Evolutionary conservation across 2,797 vertebrate species (phyloP).

Genomic region (Alcedo quadribrachys): DNA sequence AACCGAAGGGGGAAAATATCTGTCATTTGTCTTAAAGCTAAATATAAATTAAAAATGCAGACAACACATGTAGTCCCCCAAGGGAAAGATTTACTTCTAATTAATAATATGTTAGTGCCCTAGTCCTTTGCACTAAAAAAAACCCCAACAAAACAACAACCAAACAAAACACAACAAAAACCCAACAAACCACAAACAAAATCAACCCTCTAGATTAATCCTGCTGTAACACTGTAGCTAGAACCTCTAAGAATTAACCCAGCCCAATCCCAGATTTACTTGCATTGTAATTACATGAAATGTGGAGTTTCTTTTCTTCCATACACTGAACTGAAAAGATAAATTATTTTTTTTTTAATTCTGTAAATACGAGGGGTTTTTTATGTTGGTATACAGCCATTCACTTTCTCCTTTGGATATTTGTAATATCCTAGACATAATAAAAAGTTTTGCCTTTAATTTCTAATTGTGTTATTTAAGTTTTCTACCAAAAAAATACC

Average conservation of each 20-base stretch:
- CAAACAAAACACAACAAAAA: no score
- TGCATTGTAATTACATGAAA: conserved; percentile 45
- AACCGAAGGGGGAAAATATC: not conserved
- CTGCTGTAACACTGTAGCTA: not conserved
- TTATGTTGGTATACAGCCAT: not conserved
- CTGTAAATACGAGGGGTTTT: accelerated
- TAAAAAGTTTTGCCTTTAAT: not conserved
- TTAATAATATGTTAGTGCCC: conserved; percentile 37
- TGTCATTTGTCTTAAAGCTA: conserved; percentile 15
- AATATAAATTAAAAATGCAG: conserved; percentile 26
- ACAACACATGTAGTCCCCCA: not conserved
- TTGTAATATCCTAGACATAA: not conserved
- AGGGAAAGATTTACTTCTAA: conserved; percentile 67
- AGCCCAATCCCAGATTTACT: conserved; percentile 60
- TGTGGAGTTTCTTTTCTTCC: conserved; percentile 25
- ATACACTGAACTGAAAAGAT: not conserved
- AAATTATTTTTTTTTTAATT: not conserved
- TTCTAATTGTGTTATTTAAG: not conserved
- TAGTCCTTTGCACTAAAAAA: not conserved
- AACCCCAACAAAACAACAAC: no score
- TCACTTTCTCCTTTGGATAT: not conserved
- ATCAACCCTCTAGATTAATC: conserved; percentile 40
- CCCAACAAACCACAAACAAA: no score
- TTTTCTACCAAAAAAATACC: conserved; percentile 1
- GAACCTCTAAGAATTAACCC: conserved; percentile 1